Conservation (phyloP, 2,888 invertebrate species). For the Trichopria drosophilae region DNA sequence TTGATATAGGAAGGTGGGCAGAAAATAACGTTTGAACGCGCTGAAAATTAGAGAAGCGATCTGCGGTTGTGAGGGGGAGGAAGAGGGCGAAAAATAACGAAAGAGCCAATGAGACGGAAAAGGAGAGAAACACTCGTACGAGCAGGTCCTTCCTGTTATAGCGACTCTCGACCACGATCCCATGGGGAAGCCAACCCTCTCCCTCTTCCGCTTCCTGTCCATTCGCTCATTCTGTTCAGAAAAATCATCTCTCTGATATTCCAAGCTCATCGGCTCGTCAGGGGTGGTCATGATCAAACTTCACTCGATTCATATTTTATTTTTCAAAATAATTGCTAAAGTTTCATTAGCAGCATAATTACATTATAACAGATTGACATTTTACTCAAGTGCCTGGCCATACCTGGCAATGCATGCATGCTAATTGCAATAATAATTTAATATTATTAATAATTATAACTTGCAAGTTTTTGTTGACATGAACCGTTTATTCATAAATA, state of each 20-base stretch:
- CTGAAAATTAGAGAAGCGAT: constrained; percentile 52
- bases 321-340: no score
- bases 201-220: constrained; percentile 24
- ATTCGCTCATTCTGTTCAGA: constrained; percentile 35
- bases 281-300: constrained; percentile 11
- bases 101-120: constrained; percentile 21
- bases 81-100: constrained; percentile 26
- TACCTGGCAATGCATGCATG: no score
- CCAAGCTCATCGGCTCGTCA: no score
- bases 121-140: constrained; percentile 29
- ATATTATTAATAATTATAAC: no score
- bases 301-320: background rate
- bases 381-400: no score
- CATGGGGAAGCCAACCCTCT: constrained; percentile 27
- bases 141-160: constrained; percentile 36
- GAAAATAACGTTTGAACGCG: constrained; percentile 52
- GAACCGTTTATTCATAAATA: no score
- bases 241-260: constrained; percentile 46
- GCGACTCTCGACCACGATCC: constrained; percentile 33
- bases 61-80: constrained; percentile 30
- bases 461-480: no score
- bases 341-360: no score
- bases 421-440: no score
- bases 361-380: no score
- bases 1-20: constrained; percentile 33